Evolutionary conservation across 2,797 vertebrate genomes (phyloP).

Genomic region (Gymnothorax reevesii): DNA sequence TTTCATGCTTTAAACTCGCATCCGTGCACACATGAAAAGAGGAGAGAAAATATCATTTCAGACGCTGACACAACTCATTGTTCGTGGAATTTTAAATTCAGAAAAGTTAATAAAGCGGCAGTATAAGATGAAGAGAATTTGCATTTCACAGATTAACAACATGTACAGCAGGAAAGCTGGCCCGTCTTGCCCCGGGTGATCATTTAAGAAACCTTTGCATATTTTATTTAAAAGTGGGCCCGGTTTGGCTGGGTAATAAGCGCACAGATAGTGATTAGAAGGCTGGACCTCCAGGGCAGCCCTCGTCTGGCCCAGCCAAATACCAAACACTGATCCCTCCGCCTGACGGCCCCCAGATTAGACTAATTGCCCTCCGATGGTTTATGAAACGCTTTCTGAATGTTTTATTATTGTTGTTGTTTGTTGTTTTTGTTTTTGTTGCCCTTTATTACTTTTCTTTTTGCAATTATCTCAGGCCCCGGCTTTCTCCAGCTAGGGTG

Average conservation of each 20-base stretch:
- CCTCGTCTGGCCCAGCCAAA: conserved; percentile 90
- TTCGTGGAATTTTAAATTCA: conserved; percentile 99
- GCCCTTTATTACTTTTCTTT: conserved; percentile 81
- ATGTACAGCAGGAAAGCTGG: conserved; percentile 99
- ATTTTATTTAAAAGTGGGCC: conserved; percentile 99
- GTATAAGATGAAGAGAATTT: conserved; percentile 99
- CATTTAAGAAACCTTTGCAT: conserved; percentile 99
- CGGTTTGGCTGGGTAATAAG: conserved; percentile 99
- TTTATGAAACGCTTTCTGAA: conserved; percentile 92
- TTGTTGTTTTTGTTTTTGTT: conserved; percentile 76
- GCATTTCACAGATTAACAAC: conserved; percentile 99
- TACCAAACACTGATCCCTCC: conserved; percentile 88
- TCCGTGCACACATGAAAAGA: conserved; percentile 89
- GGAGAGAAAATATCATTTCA: conserved; percentile 99
- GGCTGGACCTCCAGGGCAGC: conserved; percentile 99
- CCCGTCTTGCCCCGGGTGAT: conserved; percentile 99
- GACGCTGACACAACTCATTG: conserved; percentile 99
- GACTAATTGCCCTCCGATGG: conserved; percentile 99
- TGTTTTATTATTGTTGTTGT: conserved; percentile 84
- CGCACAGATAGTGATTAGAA: conserved; percentile 99
- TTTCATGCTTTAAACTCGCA: conserved; percentile 99
- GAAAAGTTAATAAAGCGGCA: conserved; percentile 99
- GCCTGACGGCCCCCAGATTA: conserved; percentile 89
- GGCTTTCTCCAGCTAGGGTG: not conserved
- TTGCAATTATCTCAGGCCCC: conserved; percentile 68